Percentiles rank a stretch among this genome's conserved stretches.
Conservation (phyloP, 1,140 invertebrate species). For the Mercenaria mercenaria region DNA sequence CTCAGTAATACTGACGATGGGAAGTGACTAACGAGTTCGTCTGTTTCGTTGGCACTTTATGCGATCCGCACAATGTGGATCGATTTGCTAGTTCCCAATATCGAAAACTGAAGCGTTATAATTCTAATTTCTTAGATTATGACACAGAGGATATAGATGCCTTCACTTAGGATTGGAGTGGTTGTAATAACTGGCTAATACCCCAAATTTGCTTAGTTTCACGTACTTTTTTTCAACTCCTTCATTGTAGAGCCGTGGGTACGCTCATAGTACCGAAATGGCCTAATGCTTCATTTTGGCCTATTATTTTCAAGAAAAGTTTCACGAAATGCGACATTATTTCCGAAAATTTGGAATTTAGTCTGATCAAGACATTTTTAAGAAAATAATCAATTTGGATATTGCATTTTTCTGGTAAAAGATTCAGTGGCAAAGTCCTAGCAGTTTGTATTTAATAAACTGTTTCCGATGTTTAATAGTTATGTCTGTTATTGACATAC, state of each 20-base stretch:
- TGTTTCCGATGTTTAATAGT: too few relatives aligned
- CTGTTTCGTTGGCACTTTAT: background rate
- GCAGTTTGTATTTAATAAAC: too few relatives aligned
- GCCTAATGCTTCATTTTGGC: slow-evolving; percentile 22
- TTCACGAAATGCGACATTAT: too few relatives aligned
- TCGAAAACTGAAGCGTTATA: background rate
- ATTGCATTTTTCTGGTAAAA: too few relatives aligned
- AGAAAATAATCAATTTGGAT: too few relatives aligned
- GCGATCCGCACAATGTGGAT: background rate
- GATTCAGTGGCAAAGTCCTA: too few relatives aligned
- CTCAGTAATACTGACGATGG: slow-evolving; percentile 42
- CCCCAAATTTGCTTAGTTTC: background rate
- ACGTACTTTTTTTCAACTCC: slow-evolving; percentile 15
- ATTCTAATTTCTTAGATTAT: slow-evolving; percentile 39
- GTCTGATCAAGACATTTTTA: too few relatives aligned
- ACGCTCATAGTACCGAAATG: background rate
- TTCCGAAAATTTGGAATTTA: too few relatives aligned
- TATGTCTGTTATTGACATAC: too few relatives aligned
- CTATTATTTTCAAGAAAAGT: background rate
- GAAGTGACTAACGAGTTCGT: slow-evolving; percentile 15
- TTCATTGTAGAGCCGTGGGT: background rate
- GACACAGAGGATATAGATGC: slow-evolving; percentile 18
- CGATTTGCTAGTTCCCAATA: background rate
- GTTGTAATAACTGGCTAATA: slow-evolving; percentile 38
- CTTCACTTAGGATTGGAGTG: background rate